These are phyloP conservation scores for Siphamia tubifer DNA, from an alignment of 2,113 vertebrate species.

Conservation along the genomic window DNA sequence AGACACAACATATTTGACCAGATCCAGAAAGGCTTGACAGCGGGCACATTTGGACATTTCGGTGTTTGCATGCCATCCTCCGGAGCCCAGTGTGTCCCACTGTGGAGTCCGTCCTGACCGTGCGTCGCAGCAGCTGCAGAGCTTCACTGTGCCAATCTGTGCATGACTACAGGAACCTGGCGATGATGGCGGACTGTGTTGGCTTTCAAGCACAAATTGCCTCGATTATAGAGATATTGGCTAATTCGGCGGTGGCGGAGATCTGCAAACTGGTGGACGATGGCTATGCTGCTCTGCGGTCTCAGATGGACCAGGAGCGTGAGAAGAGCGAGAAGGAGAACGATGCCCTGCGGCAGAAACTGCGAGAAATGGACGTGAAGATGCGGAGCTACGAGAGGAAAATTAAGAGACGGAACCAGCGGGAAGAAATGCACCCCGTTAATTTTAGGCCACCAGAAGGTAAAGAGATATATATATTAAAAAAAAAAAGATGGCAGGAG, in stretches of 20 bases:
- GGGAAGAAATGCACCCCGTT: constrained; percentile 33
- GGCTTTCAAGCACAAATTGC: constrained; percentile 72
- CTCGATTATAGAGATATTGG: constrained; percentile 68
- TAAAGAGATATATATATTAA: constrained; percentile 25
- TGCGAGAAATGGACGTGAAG: constrained; percentile 66
- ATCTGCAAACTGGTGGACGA: constrained; percentile 74
- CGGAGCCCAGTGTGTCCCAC: background rate
- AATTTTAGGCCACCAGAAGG: constrained; percentile 49
- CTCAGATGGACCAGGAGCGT: constrained; percentile 65
- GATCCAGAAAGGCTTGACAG: background rate
- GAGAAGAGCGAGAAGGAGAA: constrained; percentile 61
- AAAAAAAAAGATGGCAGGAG: background rate
- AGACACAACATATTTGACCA: background rate
- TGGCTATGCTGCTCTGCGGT: constrained; percentile 62
- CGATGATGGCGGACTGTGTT: constrained; percentile 65
- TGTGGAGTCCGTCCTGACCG: constrained; percentile 2
- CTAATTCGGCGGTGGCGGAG: constrained; percentile 72
- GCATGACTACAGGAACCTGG: background rate
- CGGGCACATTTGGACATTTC: background rate
- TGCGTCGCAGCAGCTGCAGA: constrained; percentile 2
- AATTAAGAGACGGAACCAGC: constrained; percentile 57
- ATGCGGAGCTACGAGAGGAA: constrained; percentile 63
- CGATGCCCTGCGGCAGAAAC: constrained; percentile 54
- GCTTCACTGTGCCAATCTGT: background rate
- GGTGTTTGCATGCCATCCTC: background rate